Percentiles rank a stretch among this genome's conserved stretches.
These are phyloP conservation scores for Herpetotheres cachinnans DNA, from an alignment of 2,113 vertebrate genomes.

Conservation along the genomic window DNA sequence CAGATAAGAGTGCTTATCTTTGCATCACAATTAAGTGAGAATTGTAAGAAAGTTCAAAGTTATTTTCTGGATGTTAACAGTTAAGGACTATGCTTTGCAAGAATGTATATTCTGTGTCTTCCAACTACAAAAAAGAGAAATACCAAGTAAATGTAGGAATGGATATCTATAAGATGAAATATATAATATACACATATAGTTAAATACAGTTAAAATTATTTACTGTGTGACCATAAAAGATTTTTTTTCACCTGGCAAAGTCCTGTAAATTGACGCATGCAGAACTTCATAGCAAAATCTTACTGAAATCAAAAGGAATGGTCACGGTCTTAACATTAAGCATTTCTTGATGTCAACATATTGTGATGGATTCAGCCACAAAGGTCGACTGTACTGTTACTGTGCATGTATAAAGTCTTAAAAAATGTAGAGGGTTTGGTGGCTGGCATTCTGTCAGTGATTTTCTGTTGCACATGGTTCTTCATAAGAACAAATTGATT, in stretches of 20 bases:
- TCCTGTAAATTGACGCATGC: neutral
- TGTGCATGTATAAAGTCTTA: neutral
- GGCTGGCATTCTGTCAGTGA: neutral
- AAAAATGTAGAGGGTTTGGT: neutral
- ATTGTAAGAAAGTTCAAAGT: neutral
- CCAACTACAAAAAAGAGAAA: neutral
- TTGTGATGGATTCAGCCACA: neutral
- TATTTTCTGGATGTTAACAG: neutral
- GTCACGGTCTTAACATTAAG: neutral
- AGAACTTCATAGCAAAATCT: neutral
- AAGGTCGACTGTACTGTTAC: neutral
- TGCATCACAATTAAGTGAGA: neutral
- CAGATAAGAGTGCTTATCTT: neutral
- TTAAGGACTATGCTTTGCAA: neutral
- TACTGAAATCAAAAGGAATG: neutral
- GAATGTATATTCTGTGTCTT: neutral
- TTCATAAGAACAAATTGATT: neutral
- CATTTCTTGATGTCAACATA: neutral
- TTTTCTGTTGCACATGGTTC: neutral
- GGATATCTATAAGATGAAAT: neutral
- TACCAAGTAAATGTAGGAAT: neutral
- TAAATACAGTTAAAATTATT: neutral
- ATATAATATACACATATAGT: neutral
- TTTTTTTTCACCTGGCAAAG: neutral
- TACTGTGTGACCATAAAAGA: neutral